phyloP scores from a whole-genome alignment of 2,113 vertebrate species.

The Neopipo cinnamomea region DNA sequence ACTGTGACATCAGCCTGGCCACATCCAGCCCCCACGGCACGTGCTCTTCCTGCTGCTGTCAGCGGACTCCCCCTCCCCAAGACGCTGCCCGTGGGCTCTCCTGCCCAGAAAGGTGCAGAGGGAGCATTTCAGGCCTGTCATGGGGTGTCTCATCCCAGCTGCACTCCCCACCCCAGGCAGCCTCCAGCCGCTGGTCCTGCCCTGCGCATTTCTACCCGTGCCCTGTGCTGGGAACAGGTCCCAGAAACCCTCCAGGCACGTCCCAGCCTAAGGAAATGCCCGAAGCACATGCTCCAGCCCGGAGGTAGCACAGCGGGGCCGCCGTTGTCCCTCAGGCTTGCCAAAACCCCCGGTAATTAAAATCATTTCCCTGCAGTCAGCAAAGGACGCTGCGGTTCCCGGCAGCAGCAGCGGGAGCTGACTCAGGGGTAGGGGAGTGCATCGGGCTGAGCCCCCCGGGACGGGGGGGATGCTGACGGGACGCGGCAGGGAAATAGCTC shows the following conservation, averaged over 20 bases:
- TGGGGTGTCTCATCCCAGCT: background rate
- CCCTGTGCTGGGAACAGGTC: background rate
- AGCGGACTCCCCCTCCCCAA: background rate
- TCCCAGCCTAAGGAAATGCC: background rate
- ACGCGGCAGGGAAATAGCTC: background rate
- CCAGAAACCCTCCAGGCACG: background rate
- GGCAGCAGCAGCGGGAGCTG: fast-evolving
- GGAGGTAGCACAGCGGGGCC: background rate
- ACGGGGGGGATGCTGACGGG: background rate
- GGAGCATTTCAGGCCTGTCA: background rate
- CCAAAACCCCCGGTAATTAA: background rate
- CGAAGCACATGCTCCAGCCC: background rate
- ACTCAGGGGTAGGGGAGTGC: background rate
- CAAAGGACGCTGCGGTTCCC: background rate
- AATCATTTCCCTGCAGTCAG: background rate
- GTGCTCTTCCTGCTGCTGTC: background rate
- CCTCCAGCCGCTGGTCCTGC: background rate
- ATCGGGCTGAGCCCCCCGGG: background rate
- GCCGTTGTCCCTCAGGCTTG: background rate
- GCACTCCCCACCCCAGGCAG: background rate
- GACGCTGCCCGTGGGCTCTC: background rate
- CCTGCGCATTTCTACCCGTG: background rate
- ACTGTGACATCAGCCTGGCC: background rate
- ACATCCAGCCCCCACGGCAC: background rate
- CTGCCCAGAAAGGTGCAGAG: background rate